A percentile compares a stretch with the other conserved stretches of the same genome.
These are phyloP conservation scores for Rhizomys pruinosus DNA, from an alignment of 2,113 vertebrate species.

Conservation along the genomic window DNA sequence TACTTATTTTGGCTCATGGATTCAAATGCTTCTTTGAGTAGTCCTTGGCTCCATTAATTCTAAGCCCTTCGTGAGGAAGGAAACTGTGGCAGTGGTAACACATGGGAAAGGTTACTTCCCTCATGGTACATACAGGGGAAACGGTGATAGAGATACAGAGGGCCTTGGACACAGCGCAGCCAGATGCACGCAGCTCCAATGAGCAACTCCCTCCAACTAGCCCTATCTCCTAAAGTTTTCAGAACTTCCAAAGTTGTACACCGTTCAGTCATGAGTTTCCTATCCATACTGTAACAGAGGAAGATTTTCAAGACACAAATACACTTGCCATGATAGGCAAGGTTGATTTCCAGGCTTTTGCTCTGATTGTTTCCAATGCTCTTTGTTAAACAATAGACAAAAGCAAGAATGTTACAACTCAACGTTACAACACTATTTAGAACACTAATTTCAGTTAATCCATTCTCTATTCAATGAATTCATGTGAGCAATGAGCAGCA, in stretches of 20 bases:
- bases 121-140: background rate
- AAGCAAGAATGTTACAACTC: constrained; percentile 6
- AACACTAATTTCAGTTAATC: background rate
- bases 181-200: background rate
- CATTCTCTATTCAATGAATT: too few relatives aligned
- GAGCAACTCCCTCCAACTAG: background rate
- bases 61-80: background rate
- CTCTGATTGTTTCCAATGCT: background rate
- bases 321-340: background rate
- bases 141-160: background rate
- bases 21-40: too few relatives aligned
- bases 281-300: background rate
- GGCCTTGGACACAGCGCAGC: background rate
- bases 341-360: constrained; percentile 12
- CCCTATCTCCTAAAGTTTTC: too few relatives aligned
- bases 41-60: too few relatives aligned
- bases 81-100: too few relatives aligned
- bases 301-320: background rate
- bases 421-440: background rate
- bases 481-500: background rate
- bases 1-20: background rate
- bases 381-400: background rate
- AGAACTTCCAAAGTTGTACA: background rate
- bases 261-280: too few relatives aligned
- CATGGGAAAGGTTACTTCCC: background rate